These are phyloP conservation scores for Pteropus alecto DNA, from an alignment of 2,113 vertebrate genomes.

Conservation along the genomic window DNA sequence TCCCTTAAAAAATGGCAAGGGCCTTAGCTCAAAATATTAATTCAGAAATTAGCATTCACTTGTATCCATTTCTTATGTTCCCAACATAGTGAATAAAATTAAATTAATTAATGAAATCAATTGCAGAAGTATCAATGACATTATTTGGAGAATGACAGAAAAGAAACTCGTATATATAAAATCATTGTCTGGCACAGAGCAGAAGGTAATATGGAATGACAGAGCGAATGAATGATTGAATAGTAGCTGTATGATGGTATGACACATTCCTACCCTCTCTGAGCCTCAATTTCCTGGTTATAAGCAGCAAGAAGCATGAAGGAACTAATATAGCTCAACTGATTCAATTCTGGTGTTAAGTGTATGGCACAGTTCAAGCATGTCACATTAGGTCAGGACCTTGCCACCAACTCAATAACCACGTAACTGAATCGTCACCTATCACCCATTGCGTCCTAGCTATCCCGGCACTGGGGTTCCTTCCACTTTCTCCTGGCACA, in stretches of 20 bases:
- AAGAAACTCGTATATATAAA: background rate
- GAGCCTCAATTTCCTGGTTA: background rate
- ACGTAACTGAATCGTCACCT: background rate
- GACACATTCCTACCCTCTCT: background rate
- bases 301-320: background rate
- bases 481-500: background rate
- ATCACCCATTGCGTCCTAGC: background rate
- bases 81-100: constrained; percentile 50
- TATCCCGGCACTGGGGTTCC: background rate
- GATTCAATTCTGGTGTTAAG: background rate
- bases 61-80: background rate
- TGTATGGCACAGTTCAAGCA: background rate
- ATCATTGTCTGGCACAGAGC: background rate
- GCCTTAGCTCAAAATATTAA: constrained; percentile 21
- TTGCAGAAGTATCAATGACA: constrained; percentile 1
- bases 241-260: background rate
- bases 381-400: background rate
- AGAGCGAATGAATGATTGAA: background rate
- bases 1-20: constrained; percentile 14
- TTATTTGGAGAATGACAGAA: constrained; percentile 14
- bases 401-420: background rate
- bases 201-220: background rate
- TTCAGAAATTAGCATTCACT: constrained; percentile 50
- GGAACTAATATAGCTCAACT: background rate
- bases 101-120: constrained; percentile 46